Conservation (phyloP, 2,113 vertebrate genomes). For the Manacus vitellinus region DNA sequence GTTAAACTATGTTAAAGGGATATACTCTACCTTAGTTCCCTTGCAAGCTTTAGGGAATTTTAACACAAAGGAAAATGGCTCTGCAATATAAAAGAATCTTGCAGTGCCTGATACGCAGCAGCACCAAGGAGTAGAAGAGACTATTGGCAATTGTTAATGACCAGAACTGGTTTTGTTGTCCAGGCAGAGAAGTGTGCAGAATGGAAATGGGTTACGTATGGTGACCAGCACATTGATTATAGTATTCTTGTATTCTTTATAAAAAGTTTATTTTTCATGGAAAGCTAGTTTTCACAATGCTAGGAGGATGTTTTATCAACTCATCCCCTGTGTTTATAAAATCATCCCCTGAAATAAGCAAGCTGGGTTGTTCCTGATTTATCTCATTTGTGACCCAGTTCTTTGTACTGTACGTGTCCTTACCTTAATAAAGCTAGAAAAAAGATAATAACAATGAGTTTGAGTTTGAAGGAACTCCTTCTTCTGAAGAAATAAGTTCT, state of each 20-base stretch:
- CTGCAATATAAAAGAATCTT: not conserved
- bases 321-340: not conserved
- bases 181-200: not conserved
- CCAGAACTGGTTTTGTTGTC: not conserved
- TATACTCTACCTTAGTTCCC: not conserved
- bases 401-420: not conserved
- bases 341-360: not conserved
- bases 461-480: not conserved
- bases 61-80: slow-evolving; percentile 41
- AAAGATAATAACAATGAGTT: not conserved
- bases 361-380: not conserved
- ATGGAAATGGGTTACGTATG: not conserved
- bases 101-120: not conserved
- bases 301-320: not conserved
- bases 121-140: not conserved
- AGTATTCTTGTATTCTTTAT: not conserved
- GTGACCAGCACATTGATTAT: not conserved
- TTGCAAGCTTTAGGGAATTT: not conserved
- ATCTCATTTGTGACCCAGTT: not conserved
- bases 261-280: not conserved
- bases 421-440: not conserved
- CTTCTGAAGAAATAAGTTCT: not conserved
- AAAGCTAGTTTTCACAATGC: not conserved
- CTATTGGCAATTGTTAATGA: not conserved
- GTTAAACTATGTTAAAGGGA: slow-evolving; percentile 24